Percentiles rank a stretch among this genome's conserved stretches.
Evolutionary conservation across 2,888 invertebrate species (phyloP).

Genomic region (Drosophila nigricruria): DNA sequence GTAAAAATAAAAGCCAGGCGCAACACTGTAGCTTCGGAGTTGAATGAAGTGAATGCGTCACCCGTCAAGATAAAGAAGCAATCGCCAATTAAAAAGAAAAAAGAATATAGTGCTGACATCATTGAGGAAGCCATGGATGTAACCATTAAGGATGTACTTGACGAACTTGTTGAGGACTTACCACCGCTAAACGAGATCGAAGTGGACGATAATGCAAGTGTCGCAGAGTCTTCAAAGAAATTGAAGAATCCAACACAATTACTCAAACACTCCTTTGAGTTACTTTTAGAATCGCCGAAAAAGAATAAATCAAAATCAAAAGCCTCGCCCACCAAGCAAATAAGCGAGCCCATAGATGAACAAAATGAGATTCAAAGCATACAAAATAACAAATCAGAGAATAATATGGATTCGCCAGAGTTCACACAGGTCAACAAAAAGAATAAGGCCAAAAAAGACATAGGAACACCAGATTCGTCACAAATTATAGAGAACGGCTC

Average conservation of each 20-base stretch:
- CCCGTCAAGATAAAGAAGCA: neutral
- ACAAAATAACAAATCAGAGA: neutral
- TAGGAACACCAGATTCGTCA: neutral
- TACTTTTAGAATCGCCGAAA: neutral
- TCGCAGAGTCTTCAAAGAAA: neutral
- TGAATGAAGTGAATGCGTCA: neutral
- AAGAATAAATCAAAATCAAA: conserved; percentile 2
- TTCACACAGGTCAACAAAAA: neutral
- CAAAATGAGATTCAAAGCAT: too few species aligned
- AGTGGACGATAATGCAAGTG: neutral
- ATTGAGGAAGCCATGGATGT: too few species aligned
- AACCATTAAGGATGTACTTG: neutral
- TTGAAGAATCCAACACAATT: neutral
- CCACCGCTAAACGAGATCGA: neutral
- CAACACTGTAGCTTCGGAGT: conserved; percentile 10
- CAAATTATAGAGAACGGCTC: neutral
- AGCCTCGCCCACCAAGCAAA: neutral
- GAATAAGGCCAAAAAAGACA: neutral
- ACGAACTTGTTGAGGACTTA: neutral
- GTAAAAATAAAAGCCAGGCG: conserved; percentile 20
- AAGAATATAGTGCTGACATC: neutral
- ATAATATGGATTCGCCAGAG: neutral
- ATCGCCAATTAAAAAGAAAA: neutral
- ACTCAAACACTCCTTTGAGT: neutral
- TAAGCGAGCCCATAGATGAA: neutral